phyloP scores from a whole-genome alignment of 1,140 invertebrate genomes.

The Calliphora vicina region DNA sequence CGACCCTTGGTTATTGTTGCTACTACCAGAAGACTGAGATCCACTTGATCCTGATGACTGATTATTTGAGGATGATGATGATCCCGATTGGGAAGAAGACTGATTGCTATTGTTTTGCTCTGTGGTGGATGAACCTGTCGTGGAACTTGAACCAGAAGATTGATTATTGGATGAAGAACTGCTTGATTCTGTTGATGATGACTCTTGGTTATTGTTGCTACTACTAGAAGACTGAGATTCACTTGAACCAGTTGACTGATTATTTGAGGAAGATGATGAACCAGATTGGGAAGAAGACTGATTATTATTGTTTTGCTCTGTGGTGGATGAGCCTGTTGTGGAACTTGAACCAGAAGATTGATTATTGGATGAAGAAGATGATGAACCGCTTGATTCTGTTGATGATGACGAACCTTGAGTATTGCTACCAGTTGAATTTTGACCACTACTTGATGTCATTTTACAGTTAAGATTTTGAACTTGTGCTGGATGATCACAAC shows the following conservation, averaged over 20 bases:
- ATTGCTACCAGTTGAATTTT: not conserved
- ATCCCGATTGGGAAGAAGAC: not conserved
- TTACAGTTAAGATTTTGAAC: conserved; percentile 64
- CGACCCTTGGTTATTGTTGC: too few relatives aligned
- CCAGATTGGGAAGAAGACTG: conserved; percentile 9
- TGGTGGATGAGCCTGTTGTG: not conserved
- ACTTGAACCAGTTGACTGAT: conserved; percentile 3
- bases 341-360: conserved; percentile 35
- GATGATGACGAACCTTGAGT: conserved; percentile 47
- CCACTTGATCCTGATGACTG: too few relatives aligned
- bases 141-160: too few relatives aligned
- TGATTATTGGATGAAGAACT: not conserved
- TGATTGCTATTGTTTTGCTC: not conserved
- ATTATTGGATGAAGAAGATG: conserved; percentile 39
- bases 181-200: too few relatives aligned
- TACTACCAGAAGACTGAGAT: too few relatives aligned
- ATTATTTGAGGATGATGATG: conserved; percentile 6
- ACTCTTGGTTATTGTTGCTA: conserved; percentile 25
- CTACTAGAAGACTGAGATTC: not conserved
- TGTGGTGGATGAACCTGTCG: not conserved
- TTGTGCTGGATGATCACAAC: conserved; percentile 70
- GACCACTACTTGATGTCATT: conserved; percentile 34
- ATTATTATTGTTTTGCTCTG: conserved; percentile 10
- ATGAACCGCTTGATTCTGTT: conserved; percentile 45
- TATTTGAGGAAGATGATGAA: conserved; percentile 4